phyloP scores from a whole-genome alignment of 2,888 invertebrate genomes.

The Aphodius granarius region DNA sequence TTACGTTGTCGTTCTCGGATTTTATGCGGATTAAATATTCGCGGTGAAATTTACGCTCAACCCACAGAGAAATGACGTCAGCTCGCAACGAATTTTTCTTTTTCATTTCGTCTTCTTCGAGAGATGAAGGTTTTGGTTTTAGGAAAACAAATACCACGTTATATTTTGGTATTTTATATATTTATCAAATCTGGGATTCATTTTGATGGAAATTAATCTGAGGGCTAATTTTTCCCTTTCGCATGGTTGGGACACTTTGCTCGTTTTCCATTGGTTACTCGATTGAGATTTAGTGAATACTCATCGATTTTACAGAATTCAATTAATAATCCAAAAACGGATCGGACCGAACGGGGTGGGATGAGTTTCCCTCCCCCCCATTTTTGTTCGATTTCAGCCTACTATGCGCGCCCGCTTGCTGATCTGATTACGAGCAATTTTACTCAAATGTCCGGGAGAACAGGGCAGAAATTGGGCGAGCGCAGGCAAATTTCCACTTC shows the following conservation, averaged over 20 bases:
- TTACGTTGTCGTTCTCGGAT: background rate
- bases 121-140: background rate
- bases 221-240: background rate
- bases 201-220: background rate
- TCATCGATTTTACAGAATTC: background rate
- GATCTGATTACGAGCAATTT: background rate
- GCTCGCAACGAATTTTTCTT: too few relatives aligned
- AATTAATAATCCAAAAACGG: background rate
- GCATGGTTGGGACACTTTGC: background rate
- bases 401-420: background rate
- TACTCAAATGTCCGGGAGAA: background rate
- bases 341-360: background rate
- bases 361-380: background rate
- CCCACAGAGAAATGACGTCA: too few relatives aligned
- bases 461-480: background rate
- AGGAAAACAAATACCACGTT: background rate
- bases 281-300: background rate
- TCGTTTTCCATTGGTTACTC: background rate
- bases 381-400: background rate
- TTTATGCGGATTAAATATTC: too few relatives aligned
- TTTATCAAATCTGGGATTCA: background rate
- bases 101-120: too few relatives aligned
- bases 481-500: background rate
- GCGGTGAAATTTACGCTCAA: too few relatives aligned
- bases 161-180: background rate